Percentiles rank a stretch among this genome's conserved stretches.
phyloP scores from a whole-genome alignment of 23 tunicate genomes.

The Clavelina lepadiformis region DNA sequence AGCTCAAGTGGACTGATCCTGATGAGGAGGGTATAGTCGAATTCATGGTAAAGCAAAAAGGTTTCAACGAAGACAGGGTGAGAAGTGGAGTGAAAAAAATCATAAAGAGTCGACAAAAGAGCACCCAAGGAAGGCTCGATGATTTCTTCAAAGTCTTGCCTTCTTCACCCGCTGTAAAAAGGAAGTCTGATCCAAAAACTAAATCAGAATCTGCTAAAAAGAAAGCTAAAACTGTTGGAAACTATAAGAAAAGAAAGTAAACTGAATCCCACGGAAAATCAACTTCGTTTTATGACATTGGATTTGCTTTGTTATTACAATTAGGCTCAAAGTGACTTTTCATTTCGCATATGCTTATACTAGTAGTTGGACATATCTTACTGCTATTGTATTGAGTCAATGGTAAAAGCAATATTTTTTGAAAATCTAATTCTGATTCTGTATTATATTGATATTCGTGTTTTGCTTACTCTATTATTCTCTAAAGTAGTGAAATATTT shows the following conservation, averaged over 20 bases:
- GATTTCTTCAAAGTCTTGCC: constrained; percentile 86
- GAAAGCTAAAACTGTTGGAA: constrained; percentile 29
- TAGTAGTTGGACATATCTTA: no score
- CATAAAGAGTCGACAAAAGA: constrained; percentile 51
- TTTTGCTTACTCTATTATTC: no score
- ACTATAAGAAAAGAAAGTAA: constrained; percentile 41
- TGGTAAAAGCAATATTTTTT: no score
- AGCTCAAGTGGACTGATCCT: constrained; percentile 73
- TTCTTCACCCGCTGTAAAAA: constrained; percentile 35
- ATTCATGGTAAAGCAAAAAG: constrained; percentile 82
- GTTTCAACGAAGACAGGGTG: constrained; percentile 92
- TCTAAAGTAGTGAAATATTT: no score
- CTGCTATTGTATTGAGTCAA: no score
- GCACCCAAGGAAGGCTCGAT: constrained; percentile 93
- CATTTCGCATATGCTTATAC: no score
- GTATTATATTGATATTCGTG: no score
- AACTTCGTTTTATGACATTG: no score
- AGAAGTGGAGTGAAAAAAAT: constrained; percentile 82
- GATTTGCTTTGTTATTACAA: no score
- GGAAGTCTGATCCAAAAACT: constrained; percentile 67
- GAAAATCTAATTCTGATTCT: no score
- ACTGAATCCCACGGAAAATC: no score
- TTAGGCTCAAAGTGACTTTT: no score
- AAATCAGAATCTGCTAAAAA: constrained; percentile 41
- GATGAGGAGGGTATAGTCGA: constrained; percentile 72